Base-by-base conservation (phyloP, 1,140 invertebrate species). In the Cecropterus lyciades region DNA sequence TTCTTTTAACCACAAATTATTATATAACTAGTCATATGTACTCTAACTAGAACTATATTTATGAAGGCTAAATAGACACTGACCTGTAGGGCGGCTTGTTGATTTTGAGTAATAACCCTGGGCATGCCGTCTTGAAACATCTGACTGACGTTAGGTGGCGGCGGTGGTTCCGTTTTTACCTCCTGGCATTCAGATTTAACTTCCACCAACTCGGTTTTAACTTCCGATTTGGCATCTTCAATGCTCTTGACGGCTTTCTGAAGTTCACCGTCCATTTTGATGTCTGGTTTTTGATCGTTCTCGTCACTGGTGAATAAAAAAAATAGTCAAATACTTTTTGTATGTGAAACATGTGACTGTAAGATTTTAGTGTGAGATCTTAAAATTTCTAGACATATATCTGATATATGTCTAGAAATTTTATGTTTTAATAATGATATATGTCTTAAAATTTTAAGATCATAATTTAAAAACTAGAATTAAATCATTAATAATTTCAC, bases 81-180 rank as follows among this genome's bases (percentile, higher is more conserved):
- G 51, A 88, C 87, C 79, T 90, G 87, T 52, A 90, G 70, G 6
- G 84, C 71, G 43, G 86, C 82, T 60, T 88, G 87, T 37, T 89
- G 84, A 46, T 77, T 84, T 40, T 80, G 80, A 5, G 84, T 72
- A 16, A 90, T 81, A 1, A 82, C 74, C 33, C 84, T 79, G 40
- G 85, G 85, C 0, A 87, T 76, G 6, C 80, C 76, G 11, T 89
- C 85, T n/a, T 63, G 65, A 70, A 77, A 85, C 71, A 89, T 79
- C 20, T 80, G 82, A 1, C 69, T 65, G 3, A 79, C 63, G 4
- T 48, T 74, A 11, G 72, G 65, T 3, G 69, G 65, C 0, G 69
- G 49, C 0, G 59, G 68, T n/a, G 69, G 48, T 17, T 86, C 83
- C 0, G 68, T 37, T 57, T 89, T 85, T 14, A 75, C 40, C 9